Conservation (phyloP, 2,888 invertebrate species). For the Melanchra persicariae region DNA sequence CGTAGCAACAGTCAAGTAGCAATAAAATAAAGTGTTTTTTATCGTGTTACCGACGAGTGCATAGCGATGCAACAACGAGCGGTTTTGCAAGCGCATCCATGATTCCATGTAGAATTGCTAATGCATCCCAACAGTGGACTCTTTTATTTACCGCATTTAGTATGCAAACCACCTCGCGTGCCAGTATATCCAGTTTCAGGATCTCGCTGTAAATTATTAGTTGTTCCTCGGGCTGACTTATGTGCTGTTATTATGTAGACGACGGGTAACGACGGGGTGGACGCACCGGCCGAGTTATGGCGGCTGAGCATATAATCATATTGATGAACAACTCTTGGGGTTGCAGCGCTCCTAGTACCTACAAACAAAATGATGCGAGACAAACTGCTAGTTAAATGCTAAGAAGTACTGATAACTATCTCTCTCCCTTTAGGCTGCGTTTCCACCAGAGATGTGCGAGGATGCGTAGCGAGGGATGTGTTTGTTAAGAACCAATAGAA, state of each 20-base stretch:
- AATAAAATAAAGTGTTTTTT: conserved; percentile 43
- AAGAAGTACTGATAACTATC: conserved; percentile 15
- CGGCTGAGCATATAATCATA: conserved; percentile 69
- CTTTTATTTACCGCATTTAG: conserved; percentile 53
- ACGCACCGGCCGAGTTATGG: conserved; percentile 64
- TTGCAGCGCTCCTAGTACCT: conserved; percentile 32
- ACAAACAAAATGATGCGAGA: conserved; percentile 20
- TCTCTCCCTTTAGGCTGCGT: no score
- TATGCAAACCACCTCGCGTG: conserved; percentile 59
- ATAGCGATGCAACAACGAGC: conserved; percentile 49
- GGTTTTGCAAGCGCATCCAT: conserved; percentile 16
- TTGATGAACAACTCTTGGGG: conserved; percentile 70
- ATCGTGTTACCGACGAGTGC: conserved; percentile 45
- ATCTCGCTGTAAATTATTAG: conserved; percentile 72
- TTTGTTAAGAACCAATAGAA: no score
- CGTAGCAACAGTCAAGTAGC: conserved; percentile 41
- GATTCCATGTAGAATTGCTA: conserved; percentile 23
- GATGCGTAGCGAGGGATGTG: no score
- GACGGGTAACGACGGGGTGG: conserved; percentile 52
- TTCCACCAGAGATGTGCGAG: no score
- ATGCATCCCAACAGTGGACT: conserved; percentile 35
- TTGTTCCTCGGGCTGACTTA: conserved; percentile 67
- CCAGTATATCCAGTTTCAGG: conserved; percentile 65
- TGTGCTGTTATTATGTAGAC: conserved; percentile 70
- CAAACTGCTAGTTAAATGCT: conserved; percentile 47